Evolutionary conservation across 2,888 invertebrate species (phyloP), one percentile per base, ranked within the genome.

Genomic region (Trichopoda pennipes): DNA sequence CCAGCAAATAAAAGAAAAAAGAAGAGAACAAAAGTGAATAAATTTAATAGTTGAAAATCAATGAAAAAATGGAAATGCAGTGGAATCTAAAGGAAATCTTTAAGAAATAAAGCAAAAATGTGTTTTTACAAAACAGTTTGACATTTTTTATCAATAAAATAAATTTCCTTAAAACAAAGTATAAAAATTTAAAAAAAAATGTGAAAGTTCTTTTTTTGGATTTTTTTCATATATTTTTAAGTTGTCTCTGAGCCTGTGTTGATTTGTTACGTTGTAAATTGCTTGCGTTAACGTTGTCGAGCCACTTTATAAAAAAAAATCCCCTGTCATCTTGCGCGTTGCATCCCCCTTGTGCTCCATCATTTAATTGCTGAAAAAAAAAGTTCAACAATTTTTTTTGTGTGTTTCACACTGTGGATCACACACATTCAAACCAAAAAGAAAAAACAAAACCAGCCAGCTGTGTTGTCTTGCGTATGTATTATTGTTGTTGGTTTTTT

Each of bases 211-310:
- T 70, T 53, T 38, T n/a, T 47, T 73, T 35, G 38, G 47, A 49
- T 47, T 21, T 76, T 72, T 81, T 66, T 47, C 35, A 44, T 51
- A 47, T 53, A 51, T 63, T 23, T 64, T 60, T 77, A 17, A 28
- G 23, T 72, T 66, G 49, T 70, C 61, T 58, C 55, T 72, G 60
- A 78, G 82, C 77, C 81, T 81, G 79, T 83, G 81, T 81, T 80
- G 70, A 81, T 78, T 76, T 83, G 76, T 79, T 83, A 77, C 84
- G 75, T 83, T 84, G 83, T 81, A 79, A 80, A 60, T 72, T 78
- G 78, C 69, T 77, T 70, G 73, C 74, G 81, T 64, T 74, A 70
- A 73, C 76, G 73, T 74, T 80, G 74, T 75, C 78, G 60, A 79
- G 74, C 78, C 79, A 82, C 81, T 81, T 81, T 75, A 68, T 55